Base-by-base conservation (phyloP, 2,888 invertebrate genomes). In the Parnassius mnemosyne region DNA sequence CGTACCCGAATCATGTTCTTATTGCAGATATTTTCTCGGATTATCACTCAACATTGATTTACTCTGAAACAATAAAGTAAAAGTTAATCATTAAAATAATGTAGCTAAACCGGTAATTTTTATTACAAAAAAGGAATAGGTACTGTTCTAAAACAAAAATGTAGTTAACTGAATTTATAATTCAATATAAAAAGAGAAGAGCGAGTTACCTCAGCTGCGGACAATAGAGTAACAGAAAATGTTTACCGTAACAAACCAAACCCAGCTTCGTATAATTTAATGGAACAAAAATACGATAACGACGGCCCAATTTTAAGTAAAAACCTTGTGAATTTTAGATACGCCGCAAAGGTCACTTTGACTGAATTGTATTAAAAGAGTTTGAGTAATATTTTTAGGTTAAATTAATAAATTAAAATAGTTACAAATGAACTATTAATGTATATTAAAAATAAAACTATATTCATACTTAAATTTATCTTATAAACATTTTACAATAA, bases 241-340 rank as follows among this genome's bases (percentile, higher is more conserved):
- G 76, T 84, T 83, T 81, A 74, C 76, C 76, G 72, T 76, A 77
- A 77, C 80, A 80, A 75, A 79, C 78, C 78, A 77, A 77, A 79
- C 78, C 76, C 77, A 71, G 71, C 73, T 79, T 78, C 74, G 75
- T 80, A 73, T 77, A 83, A 84, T 84, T 83, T 79, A 82, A 84
- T 80, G 78, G 77, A 80, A 81, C 71, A 77, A 77, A 85, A 85
- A 84, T 79, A 83, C 77, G 77, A 81, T 77, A 83, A 79, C 79
- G 80, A 76, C 77, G 71, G 77, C 76, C 75, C 75, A 75, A 75
- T 80, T 74, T 77, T 75, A 76, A 47, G 81, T 79, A 76, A 71
- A 80, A 79, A 73, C 73, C 70, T 71, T 67, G 74, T 71, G 65
- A 68, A 68, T 68, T 65, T 56, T 68, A 65, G 55, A 55, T 67